phyloP scores from a whole-genome alignment of 2,113 vertebrate species.

The Grammomys dolichurus region DNA sequence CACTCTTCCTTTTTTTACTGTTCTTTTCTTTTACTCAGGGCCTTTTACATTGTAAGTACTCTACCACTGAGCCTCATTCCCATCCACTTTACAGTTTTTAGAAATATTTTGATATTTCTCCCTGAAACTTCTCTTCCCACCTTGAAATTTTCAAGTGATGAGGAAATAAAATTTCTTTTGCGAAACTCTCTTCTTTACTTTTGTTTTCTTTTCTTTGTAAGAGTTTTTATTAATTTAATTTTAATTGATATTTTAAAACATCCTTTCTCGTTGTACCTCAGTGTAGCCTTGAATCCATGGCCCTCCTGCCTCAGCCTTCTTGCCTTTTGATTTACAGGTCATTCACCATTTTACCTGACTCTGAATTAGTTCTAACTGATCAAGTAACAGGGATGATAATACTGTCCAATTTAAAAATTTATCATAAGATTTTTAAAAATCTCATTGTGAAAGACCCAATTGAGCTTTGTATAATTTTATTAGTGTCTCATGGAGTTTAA shows the following conservation, averaged over 20 bases:
- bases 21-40: too few relatives aligned
- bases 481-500: neutral
- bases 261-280: neutral
- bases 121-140: neutral
- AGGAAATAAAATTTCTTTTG: neutral
- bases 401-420: neutral
- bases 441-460: neutral
- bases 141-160: neutral
- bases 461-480: neutral
- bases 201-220: neutral
- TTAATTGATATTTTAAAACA: neutral
- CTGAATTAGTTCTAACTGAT: constrained; percentile 37
- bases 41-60: neutral
- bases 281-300: neutral
- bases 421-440: neutral
- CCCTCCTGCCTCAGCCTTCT: neutral
- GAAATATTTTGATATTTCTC: neutral
- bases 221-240: neutral
- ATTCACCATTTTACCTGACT: too few relatives aligned
- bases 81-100: neutral
- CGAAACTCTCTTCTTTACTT: neutral
- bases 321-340: neutral
- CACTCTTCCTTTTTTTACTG: neutral
- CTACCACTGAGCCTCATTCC: neutral
- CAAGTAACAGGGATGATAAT: neutral